Base-by-base conservation (phyloP, 2,888 invertebrate species). In the Melanotus villosus region DNA sequence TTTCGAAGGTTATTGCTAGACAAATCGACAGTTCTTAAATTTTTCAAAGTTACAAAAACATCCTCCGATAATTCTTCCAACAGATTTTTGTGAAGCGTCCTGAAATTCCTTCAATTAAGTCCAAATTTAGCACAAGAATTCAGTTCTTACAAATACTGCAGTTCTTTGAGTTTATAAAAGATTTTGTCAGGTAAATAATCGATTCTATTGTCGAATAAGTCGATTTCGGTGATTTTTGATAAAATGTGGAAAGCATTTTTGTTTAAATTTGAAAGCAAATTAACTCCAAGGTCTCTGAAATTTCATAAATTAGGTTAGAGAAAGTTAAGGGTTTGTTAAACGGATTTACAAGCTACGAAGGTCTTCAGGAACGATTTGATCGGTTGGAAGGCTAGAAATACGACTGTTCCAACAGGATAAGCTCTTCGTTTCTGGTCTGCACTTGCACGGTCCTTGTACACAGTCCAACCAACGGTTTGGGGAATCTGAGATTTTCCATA, bases 161-260 rank as follows among this genome's bases (percentile, higher is more conserved):
- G 83, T 77, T 88, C 90, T 74, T 87, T 86, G 56, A 92, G 84
- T 7, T 89, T 87, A 75, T 89, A 88, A 78, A 93, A 93, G 69
- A 92, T 86, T 1, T 88, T 87, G 1, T 88, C 85, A 0, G 92
- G 91, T 21, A 94, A 81, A 78, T 88, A 89, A 75, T 91, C 90
- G 18, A 94, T 87, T 64, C 88, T 88, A 82, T 94, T 94, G 78
- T 91, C 90, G 73, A 92, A 93, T 78, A 94, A 86, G 81, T 94
- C 91, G 57, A 92, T 81, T 78, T 92, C 90, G 54, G 86, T 86
- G 2, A 93, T 84, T 19, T 89, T 88, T 2, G 87, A 86, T 84
- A 93, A 86, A 6, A 89, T 89, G 74, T 88, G 87, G 79, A 93
- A 92, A 0, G 91, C 88, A 70, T 90, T 89, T 79, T 91, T 91